phyloP scores from a whole-genome alignment of 2,888 invertebrate species.

The Pyrgus malvae region DNA sequence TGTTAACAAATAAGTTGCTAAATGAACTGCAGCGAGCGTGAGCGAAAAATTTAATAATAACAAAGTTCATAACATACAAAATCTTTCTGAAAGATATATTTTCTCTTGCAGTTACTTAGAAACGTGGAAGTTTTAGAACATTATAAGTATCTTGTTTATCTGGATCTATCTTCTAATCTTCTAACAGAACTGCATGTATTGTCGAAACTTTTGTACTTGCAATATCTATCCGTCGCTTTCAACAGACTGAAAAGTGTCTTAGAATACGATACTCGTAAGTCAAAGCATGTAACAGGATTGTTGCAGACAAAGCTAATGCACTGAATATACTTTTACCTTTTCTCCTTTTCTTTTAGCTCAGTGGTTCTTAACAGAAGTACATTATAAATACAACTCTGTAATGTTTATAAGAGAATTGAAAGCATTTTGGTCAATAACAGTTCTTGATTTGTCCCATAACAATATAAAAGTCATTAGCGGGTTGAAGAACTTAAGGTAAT shows the following conservation, averaged over 20 bases:
- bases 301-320: constrained; percentile 3
- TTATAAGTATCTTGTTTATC: constrained; percentile 82
- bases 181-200: constrained; percentile 76
- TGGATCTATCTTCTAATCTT: constrained; percentile 82
- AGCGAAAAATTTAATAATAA: not conserved
- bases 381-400: constrained; percentile 82
- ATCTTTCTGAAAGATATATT: not conserved
- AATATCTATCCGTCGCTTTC: constrained; percentile 79
- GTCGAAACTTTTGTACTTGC: constrained; percentile 77
- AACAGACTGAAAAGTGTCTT: constrained; percentile 77
- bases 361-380: constrained; percentile 83
- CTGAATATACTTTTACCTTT: constrained; percentile 3
- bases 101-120: constrained; percentile 52
- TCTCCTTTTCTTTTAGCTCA: constrained; percentile 62
- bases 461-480: constrained; percentile 80
- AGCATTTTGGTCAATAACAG: constrained; percentile 83
- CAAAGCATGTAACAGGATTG: constrained; percentile 26
- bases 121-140: constrained; percentile 76
- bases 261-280: constrained; percentile 78
- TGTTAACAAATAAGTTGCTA: too few relatives aligned
- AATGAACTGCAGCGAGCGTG: not conserved
- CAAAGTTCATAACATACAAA: too few relatives aligned
- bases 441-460: constrained; percentile 83
- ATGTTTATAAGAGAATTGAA: constrained; percentile 75
- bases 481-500: constrained; percentile 75